Evolutionary conservation across 53 echinoderm and acorn worm genomes (phyloP), one percentile per base, ranked within the genome.

Genomic region (Astropecten irregularis): DNA sequence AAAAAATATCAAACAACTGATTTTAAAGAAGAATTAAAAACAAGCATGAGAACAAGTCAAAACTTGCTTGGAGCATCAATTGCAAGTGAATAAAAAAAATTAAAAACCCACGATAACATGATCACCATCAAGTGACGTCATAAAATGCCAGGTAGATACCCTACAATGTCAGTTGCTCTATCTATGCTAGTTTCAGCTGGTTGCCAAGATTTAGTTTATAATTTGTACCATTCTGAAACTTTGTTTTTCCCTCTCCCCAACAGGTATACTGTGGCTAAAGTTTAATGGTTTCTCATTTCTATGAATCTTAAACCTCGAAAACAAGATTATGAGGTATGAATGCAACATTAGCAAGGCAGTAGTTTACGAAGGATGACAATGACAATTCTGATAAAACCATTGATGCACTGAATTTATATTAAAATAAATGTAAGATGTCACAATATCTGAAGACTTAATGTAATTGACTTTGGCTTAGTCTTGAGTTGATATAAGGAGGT

Each of bases 261-360:
- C 61, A 60, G 61, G 28, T 60, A 60, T 60, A 28, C 9, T 60
- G 61, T 60, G 61, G 61, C 61, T 27, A 60, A 60, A 50, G 61
- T 60, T 60, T n/a, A 60, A 60, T 60, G 61, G 61, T 60, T 60
- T 60, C 61, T 60, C 61, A 60, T 60, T 60, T 60, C 61, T n/a
- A n/a, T n/a, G n/a, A n/a, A n/a, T n/a, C n/a, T n/a, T n/a, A n/a
- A n/a, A n/a, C n/a, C n/a, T 60, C 61, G 30, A 28, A 60, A 60
- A 27, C 61, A 31, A 60, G 61, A 60, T 60, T 60, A 28, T 16
- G 30, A 60, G 61, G 28, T 28, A 60, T 60, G 23, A 56, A 28
- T 60, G 61, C 61, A 60, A 56, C 57, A 56, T 56, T 56, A 56
- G 61, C 4, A 25, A 60, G 61, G 26, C 61, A 60, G 61, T 60